Evolutionary conservation across 2,113 vertebrate species (phyloP).

Genomic region (Podarcis muralis): DNA sequence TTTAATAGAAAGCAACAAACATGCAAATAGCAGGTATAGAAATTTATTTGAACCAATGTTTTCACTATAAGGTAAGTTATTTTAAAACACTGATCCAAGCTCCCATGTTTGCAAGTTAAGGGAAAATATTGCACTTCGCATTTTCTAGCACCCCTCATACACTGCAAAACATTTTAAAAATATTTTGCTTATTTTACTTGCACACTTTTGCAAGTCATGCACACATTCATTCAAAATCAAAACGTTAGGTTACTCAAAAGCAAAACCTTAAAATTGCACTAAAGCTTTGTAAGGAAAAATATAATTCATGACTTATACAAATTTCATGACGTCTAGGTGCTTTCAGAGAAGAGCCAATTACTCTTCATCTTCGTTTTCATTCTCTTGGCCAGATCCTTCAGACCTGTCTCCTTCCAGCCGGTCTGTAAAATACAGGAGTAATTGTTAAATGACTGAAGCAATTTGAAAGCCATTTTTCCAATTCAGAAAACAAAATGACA

Average conservation of each 20-base stretch:
- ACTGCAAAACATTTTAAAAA: constrained; percentile 75
- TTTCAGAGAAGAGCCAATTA: constrained; percentile 75
- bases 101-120: constrained; percentile 81
- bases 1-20: constrained; percentile 87
- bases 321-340: constrained; percentile 81
- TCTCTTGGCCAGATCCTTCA: constrained; percentile 94
- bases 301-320: constrained; percentile 91
- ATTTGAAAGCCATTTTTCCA: neutral
- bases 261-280: constrained; percentile 88
- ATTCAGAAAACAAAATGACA: neutral
- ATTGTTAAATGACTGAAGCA: constrained; percentile 2
- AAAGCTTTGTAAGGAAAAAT: constrained; percentile 90
- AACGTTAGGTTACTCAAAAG: constrained; percentile 85
- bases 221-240: constrained; percentile 82
- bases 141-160: constrained; percentile 79
- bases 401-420: constrained; percentile 92
- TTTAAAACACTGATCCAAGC: constrained; percentile 85
- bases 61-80: constrained; percentile 85
- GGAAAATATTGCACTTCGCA: constrained; percentile 92
- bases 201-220: constrained; percentile 79
- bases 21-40: constrained; percentile 90
- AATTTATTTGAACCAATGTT: constrained; percentile 84
- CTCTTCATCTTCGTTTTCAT: constrained; percentile 90
- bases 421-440: constrained; percentile 76
- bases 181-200: constrained; percentile 78